Conservation (phyloP, 2,113 vertebrate species). For the Tragulus kanchil region DNA sequence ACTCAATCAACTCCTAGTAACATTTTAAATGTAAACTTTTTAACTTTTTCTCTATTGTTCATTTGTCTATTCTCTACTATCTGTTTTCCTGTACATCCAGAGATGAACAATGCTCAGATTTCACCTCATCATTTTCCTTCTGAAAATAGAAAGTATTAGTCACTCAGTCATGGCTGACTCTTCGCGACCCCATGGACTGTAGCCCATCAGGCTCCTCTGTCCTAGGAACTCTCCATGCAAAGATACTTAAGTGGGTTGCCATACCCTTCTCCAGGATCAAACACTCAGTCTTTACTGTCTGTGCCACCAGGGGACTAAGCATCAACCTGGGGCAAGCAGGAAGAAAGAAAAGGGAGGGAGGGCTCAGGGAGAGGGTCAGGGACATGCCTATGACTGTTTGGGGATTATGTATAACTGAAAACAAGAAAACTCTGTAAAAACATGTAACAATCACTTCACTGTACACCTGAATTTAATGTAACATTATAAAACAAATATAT, state of each 20-base stretch:
- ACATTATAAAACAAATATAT: no score
- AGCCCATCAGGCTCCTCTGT: not conserved
- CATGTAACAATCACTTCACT: no score
- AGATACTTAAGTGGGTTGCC: no score
- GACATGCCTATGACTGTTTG: no score
- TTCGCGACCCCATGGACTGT: not conserved
- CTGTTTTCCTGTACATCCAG: not conserved
- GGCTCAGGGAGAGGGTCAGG: no score
- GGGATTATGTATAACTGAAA: no score
- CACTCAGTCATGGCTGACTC: not conserved
- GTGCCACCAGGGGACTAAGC: no score
- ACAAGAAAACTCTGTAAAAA: no score
- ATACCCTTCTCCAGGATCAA: not conserved
- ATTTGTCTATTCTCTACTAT: not conserved
- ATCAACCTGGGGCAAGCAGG: no score
- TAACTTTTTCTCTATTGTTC: not conserved
- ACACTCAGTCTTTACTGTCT: no score
- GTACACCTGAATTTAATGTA: no score
- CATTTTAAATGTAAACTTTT: not conserved
- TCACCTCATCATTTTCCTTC: not conserved
- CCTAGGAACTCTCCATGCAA: fast-evolving
- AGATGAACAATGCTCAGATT: not conserved
- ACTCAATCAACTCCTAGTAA: not conserved
- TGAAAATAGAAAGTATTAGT: not conserved
- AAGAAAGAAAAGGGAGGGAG: no score